Conservation (phyloP, 2,113 vertebrate species). For the Bos javanicus region DNA sequence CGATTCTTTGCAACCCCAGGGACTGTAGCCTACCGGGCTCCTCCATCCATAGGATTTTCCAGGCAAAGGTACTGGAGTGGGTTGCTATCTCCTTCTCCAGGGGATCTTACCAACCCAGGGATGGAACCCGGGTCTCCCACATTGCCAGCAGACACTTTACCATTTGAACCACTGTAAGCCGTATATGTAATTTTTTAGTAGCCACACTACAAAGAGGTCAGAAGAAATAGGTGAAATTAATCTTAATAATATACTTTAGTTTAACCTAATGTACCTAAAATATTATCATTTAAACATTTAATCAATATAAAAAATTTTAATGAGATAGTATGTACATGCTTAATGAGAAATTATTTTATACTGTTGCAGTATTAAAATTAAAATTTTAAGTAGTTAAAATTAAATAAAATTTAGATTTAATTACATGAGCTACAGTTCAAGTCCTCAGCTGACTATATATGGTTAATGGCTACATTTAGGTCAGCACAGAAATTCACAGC, state of each 20-base stretch:
- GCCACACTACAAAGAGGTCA: background rate
- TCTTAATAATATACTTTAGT: constrained; percentile 3
- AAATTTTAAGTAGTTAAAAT: constrained; percentile 5
- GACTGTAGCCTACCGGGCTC: no score
- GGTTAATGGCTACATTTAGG: background rate
- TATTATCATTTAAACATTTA: background rate
- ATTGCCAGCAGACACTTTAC: no score
- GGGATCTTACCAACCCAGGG: no score
- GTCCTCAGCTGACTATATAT: background rate
- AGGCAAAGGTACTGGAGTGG: no score
- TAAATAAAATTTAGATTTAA: background rate
- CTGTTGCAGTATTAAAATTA: background rate
- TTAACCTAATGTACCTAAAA: background rate
- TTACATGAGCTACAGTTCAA: background rate
- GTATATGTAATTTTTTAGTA: background rate
- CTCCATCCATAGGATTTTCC: no score
- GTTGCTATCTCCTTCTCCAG: no score
- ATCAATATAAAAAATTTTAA: background rate
- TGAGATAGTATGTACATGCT: background rate
- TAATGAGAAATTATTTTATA: background rate
- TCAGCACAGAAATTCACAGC: background rate
- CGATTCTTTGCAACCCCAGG: no score
- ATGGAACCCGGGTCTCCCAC: no score
- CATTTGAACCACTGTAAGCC: background rate
- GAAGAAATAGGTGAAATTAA: background rate